Conservation (phyloP, 2,888 invertebrate species). For the Pogonocherus hispidulus region DNA sequence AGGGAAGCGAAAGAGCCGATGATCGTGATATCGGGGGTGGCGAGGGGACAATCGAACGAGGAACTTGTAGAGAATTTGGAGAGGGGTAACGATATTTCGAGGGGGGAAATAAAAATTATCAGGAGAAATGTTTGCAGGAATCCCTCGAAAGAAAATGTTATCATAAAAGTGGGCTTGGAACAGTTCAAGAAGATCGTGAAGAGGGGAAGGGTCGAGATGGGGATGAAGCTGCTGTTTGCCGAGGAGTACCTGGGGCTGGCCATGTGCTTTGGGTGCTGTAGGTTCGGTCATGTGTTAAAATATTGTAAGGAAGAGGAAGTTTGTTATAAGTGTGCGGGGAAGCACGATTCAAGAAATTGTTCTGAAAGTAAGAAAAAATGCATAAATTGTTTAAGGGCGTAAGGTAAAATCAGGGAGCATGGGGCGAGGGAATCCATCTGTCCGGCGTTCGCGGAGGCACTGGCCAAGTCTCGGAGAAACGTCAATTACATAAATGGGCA, state of each 20-base stretch:
- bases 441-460: background rate
- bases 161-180: background rate
- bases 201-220: slow-evolving; percentile 6
- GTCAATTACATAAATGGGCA: background rate
- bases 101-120: background rate
- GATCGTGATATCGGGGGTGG: background rate
- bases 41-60: background rate
- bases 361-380: background rate
- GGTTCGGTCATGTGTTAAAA: slow-evolving; percentile 13
- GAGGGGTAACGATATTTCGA: background rate
- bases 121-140: background rate
- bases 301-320: background rate
- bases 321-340: background rate
- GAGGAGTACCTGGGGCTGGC: slow-evolving; percentile 15
- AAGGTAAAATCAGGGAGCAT: background rate
- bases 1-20: background rate
- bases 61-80: background rate
- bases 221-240: too few species aligned
- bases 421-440: background rate
- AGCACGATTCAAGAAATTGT: background rate
- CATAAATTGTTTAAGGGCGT: background rate
- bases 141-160: background rate
- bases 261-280: slow-evolving; percentile 11
- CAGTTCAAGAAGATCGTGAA: background rate
- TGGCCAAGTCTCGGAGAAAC: background rate